Base-by-base conservation (phyloP, 2,113 vertebrate species). In the human (Homo sapiens) region DNA sequence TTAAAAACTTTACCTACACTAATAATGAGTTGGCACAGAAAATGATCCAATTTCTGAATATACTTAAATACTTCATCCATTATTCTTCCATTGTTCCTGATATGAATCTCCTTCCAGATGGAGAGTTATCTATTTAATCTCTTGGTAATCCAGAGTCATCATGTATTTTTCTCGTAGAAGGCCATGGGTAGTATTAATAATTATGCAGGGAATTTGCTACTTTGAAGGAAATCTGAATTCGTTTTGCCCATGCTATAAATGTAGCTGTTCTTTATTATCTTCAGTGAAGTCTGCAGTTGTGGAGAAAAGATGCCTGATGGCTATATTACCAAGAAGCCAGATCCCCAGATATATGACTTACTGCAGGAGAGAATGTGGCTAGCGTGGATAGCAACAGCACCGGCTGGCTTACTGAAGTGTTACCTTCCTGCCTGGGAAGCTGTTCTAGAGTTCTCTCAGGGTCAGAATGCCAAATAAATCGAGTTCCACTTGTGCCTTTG, bases 311-410 rank as follows among this genome's bases (percentile, higher is more conserved):
- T 98, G 97, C 97, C 97, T 98, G 98, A 98, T 98, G 98, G 98
- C 97, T 99, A 93, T 98, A 98, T 98, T 98, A 98, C 96, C 97
- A 96, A 96, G 97, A 98, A 97, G 81, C 93, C 95, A 96, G 96
- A 93, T 95, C 97, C 97, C 96, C 92, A 97, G 97, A 97, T 98
- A 76, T 75, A 78, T 95, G 98, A 94, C 94, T 97, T 97, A 80
- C 52, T 85, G 84, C 86, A 18, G 94, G 97, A 96, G 97, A 97
- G 90, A 98, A 93, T 97, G 96, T 97, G 97, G 83, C 97, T 98
- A 94, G 79, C 95, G 93, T 96, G 98, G 97, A 93, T 96, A 97
- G 97, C 97, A 98, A 92, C 75, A 13, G 97, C 97, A 97, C 95
- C 97, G 97, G 84, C 97, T 98, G 96, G 57, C 82, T 98, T 97